Evolutionary conservation across 1,140 invertebrate genomes (phyloP), one percentile per base, ranked within the genome.

Genomic region (Apis cerana): DNA sequence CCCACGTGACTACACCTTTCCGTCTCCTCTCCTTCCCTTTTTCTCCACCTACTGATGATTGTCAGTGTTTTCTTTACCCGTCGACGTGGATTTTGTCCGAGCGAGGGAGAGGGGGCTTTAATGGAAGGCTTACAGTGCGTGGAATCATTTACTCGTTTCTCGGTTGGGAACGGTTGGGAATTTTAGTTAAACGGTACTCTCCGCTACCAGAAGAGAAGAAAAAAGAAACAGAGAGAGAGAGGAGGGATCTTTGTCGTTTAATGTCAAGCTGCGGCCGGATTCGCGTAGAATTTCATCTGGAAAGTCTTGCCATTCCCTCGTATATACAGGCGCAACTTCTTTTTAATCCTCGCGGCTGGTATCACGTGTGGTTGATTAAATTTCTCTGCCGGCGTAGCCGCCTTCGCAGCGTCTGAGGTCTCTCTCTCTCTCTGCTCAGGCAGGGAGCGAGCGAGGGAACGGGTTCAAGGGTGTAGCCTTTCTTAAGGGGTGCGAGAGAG

Each of bases 1-100:
- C 92, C 92, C 92, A 93, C 92, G 92, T 93, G 90, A 82, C 86
- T 86, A 62, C 64, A 43, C 67, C 82, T 82, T 80, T 88, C 75
- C 75, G 75, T 43, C 72, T 77, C 62, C 65, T 75, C 83, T 48
- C 71, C n/a, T 50, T 19, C 15, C 56, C 80, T 82, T 80, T 88
- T 86, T 77, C 81, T 72, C 78, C 65, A 59, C 86, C 71, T 85
- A 85, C 86, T 74, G 83, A 82, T 82, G 87, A 86, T 88, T 33
- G 64, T 83, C 62, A 7, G 62, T 54, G 76, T 52, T 81, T 33
- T 78, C 86, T 81, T 76, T 64, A 48, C 72, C n/a, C 43, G 61
- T 23, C 58, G 23, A 56, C 50, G 52, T 65, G 64, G 81, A 77
- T 70, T 84, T 87, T 75, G 80, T 59, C 71, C 75, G 76, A 68